Conservation (phyloP, 2,113 vertebrate genomes). For the Nothoprocta perdicaria region DNA sequence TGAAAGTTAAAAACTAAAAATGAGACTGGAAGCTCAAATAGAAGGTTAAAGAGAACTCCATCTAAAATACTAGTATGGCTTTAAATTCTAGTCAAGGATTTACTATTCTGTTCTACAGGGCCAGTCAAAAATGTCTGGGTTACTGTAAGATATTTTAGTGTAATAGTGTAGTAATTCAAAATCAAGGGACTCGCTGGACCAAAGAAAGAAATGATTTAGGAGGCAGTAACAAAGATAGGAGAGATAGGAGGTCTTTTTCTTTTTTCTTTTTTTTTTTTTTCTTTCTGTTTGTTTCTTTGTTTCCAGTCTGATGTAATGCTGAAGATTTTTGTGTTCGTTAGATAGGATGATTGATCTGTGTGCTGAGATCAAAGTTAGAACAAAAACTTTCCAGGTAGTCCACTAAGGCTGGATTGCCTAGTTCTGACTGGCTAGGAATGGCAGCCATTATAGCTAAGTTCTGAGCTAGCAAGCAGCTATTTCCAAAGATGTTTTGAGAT, state of each 20-base stretch:
- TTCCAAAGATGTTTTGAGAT: background rate
- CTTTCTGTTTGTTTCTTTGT: too few relatives aligned
- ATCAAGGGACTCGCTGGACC: background rate
- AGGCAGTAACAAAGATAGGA: background rate
- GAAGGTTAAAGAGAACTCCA: slow-evolving; percentile 3
- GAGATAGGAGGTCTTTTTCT: background rate
- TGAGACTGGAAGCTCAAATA: background rate
- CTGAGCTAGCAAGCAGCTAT: background rate
- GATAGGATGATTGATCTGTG: background rate
- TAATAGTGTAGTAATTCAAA: background rate
- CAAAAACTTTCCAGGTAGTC: background rate
- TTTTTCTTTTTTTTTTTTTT: too few relatives aligned
- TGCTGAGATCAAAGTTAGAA: background rate
- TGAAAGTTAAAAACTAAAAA: slow-evolving; percentile 7
- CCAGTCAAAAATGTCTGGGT: background rate
- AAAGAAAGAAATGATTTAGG: background rate
- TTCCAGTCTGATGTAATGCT: background rate
- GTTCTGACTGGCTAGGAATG: background rate
- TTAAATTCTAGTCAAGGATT: slow-evolving; percentile 23
- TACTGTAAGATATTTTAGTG: background rate
- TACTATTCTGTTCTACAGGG: background rate
- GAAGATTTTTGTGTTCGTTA: background rate
- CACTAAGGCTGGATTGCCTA: background rate
- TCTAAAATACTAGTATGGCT: background rate
- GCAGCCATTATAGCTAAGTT: background rate